Evolutionary conservation across 2,888 invertebrate genomes (phyloP), one percentile per base, ranked within the genome.

Genomic region (Chironomus riparius): DNA sequence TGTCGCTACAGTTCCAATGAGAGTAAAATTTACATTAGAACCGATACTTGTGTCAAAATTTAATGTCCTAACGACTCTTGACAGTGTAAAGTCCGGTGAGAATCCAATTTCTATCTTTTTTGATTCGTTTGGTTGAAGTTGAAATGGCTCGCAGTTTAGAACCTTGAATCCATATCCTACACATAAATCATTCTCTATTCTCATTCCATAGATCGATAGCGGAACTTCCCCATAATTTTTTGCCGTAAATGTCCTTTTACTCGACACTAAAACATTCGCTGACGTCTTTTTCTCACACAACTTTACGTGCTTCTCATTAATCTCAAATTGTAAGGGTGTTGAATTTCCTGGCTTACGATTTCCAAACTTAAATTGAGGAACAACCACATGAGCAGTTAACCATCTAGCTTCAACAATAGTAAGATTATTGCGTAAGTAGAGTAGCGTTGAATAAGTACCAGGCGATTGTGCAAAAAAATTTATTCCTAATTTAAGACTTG

Each of bases 151-250:
- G 81, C 94, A 94, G 80, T 93, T 90, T 74, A 91, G 84, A 50
- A 94, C 88, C 80, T 88, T 88, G 81, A 93, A 94, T 18, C 94
- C 94, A 80, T 91, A 91, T 7, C 93, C 92, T 83, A 91, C 90
- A 81, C 94, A 93, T 0, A 84, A 83, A 78, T 88, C 84, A 78
- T 88, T 88, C 80, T 89, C 90, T 78, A 94, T 89, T 77, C 85
- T 85, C 80, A 87, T 86, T 0, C 88, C 87, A 78, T 87, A 86
- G 78, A 96, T 88, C 78, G 88, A 87, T 80, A 98, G 89, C n/a
- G 92, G 89, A 79, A 97, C 87, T 81, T 92, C 92, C 1, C 98
- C 98, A n/a, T 92, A 92, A 86, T 98, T 98, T 79, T 92, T 88
- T 22, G 93, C 92, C 10, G 90, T 89, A 83, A 97, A 97, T 65